Evolutionary conservation across 2,888 invertebrate genomes (phyloP).

Genomic region (Phyto melanocephala): DNA sequence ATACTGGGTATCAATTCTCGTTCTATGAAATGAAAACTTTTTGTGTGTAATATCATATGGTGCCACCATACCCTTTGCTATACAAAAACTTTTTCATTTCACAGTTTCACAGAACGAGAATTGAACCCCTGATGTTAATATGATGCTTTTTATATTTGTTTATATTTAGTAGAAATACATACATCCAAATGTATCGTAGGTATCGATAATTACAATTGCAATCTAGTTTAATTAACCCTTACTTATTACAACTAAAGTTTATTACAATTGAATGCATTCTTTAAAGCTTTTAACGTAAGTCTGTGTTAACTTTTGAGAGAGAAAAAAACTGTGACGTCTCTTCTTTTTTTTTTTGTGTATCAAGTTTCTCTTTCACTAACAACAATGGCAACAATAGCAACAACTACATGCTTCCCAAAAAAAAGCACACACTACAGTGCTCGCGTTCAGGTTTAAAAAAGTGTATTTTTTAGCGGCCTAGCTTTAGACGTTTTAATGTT

Average conservation of each 20-base stretch:
- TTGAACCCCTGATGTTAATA: too few species aligned
- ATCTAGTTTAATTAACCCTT: background rate
- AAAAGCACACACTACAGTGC: constrained; percentile 19
- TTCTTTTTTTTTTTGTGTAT: constrained; percentile 21
- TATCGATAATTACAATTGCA: background rate
- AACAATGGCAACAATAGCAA: background rate
- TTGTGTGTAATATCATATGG: too few species aligned
- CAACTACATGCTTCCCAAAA: background rate
- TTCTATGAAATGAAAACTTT: too few species aligned
- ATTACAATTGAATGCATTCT: constrained; percentile 11
- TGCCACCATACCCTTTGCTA: too few species aligned
- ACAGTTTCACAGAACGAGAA: too few species aligned
- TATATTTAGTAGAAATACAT: too few species aligned
- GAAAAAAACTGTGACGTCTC: constrained; percentile 7
- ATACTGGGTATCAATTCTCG: too few species aligned
- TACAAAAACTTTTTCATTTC: too few species aligned
- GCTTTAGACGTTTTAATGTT: constrained; percentile 32
- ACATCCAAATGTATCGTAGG: too few species aligned
- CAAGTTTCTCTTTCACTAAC: constrained; percentile 61
- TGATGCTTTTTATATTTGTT: too few species aligned
- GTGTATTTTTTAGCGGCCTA: constrained; percentile 20
- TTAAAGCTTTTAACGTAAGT: constrained; percentile 1
- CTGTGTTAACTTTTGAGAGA: constrained; percentile 4
- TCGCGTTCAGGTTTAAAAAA: constrained; percentile 44
- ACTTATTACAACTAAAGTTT: background rate